phyloP scores from a whole-genome alignment of 2,113 vertebrate species.

The Scopus umbretta region DNA sequence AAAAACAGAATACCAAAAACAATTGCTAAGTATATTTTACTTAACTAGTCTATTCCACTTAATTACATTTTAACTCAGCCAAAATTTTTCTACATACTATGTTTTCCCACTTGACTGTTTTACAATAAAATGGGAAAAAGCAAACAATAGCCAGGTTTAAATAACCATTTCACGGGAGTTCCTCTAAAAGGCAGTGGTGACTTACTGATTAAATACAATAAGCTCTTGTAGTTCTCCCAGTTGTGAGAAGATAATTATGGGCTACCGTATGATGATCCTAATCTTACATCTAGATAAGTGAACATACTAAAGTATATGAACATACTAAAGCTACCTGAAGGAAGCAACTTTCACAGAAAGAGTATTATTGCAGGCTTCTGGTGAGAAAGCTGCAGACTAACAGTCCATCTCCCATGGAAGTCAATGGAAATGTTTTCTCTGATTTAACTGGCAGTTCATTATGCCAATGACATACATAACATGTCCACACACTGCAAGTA shows the following conservation, averaged over 20 bases:
- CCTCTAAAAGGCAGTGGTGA: neutral
- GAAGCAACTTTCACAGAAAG: neutral
- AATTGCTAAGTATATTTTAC: neutral
- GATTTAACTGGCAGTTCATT: neutral
- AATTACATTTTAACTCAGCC: neutral
- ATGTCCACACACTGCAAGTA: neutral
- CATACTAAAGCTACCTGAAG: neutral
- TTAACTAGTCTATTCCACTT: neutral
- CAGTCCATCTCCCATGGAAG: neutral
- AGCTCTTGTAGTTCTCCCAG: neutral
- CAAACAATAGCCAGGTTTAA: neutral
- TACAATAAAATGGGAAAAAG: neutral
- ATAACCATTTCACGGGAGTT: neutral
- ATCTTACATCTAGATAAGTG: neutral
- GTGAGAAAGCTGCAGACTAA: neutral
- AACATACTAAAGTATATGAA: neutral
- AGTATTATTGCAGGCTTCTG: neutral
- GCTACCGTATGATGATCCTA: neutral
- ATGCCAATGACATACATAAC: too few species aligned
- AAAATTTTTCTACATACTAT: neutral
- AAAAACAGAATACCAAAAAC: neutral
- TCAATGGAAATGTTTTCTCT: neutral
- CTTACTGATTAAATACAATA: neutral
- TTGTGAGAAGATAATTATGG: neutral
- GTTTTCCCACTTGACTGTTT: neutral